Conservation (phyloP, 2,113 vertebrate genomes). For the Hiodon tergisus region DNA sequence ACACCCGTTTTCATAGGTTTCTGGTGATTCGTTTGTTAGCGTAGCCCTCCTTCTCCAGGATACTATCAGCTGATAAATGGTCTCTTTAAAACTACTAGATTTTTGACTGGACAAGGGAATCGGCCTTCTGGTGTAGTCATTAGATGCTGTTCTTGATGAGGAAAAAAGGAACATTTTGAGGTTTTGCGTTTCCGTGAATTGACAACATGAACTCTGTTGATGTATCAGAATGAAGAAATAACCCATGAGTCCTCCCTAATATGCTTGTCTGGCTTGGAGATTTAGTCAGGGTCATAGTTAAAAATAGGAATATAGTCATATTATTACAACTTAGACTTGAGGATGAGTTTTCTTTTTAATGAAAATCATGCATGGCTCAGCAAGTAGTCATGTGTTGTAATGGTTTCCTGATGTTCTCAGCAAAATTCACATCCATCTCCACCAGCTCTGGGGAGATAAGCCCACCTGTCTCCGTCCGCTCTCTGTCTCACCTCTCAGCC, state of each 20-base stretch:
- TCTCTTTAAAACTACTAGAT: neutral
- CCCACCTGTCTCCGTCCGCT: neutral
- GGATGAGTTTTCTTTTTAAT: neutral
- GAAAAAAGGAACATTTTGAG: neutral
- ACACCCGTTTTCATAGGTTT: neutral
- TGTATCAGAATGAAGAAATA: neutral
- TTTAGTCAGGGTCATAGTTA: neutral
- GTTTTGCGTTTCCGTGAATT: neutral
- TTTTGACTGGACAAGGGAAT: neutral
- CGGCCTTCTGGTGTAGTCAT: neutral
- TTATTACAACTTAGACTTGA: neutral
- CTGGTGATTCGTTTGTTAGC: too few species aligned
- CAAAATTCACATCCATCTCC: neutral
- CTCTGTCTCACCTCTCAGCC: neutral
- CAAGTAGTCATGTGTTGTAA: neutral
- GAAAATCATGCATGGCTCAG: neutral
- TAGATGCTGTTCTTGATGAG: neutral
- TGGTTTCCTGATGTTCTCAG: conserved; percentile 1
- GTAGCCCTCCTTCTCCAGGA: too few species aligned
- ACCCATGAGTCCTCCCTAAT: neutral
- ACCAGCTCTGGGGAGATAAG: neutral
- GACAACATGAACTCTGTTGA: neutral
- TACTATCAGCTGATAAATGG: too few species aligned
- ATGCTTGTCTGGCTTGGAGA: neutral
- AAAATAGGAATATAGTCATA: neutral